Conservation (phyloP, 2,888 invertebrate species). For the Ormyrus rosae region DNA sequence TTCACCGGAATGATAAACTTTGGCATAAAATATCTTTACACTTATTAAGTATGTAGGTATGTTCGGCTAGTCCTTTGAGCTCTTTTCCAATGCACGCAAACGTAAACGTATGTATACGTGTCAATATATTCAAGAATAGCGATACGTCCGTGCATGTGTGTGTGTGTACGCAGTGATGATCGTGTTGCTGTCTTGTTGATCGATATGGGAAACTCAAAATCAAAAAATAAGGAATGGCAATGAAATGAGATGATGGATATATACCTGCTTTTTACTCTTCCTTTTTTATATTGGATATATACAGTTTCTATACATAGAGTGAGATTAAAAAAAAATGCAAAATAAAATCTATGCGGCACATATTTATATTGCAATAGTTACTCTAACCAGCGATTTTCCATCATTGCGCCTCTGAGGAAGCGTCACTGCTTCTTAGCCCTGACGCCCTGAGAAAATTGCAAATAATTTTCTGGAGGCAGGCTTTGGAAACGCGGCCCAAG, state of each 20-base stretch:
- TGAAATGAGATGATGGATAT: constrained; percentile 42
- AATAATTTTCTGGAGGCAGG: neutral
- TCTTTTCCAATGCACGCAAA: constrained; percentile 18
- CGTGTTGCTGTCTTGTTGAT: constrained; percentile 54
- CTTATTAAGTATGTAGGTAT: neutral
- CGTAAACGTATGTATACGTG: constrained; percentile 29
- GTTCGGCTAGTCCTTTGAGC: constrained; percentile 6
- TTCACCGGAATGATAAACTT: no score
- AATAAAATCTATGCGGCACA: neutral
- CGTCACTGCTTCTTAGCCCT: neutral
- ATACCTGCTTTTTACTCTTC: neutral
- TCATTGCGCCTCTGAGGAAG: constrained; percentile 55
- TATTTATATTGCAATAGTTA: constrained; percentile 8
- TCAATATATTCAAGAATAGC: constrained; percentile 10
- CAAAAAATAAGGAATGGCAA: constrained; percentile 28
- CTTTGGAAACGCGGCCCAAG: neutral
- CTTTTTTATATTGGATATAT: constrained; percentile 2
- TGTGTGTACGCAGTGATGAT: neutral
- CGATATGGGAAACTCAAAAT: constrained; percentile 19
- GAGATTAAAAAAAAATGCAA: constrained; percentile 8
- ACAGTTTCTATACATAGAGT: constrained; percentile 12
- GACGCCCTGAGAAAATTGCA: neutral
- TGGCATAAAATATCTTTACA: no score
- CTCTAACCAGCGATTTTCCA: constrained; percentile 56
- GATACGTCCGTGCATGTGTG: constrained; percentile 4